Conservation (phyloP, 2,888 invertebrate genomes). For the Merodon equestris region DNA sequence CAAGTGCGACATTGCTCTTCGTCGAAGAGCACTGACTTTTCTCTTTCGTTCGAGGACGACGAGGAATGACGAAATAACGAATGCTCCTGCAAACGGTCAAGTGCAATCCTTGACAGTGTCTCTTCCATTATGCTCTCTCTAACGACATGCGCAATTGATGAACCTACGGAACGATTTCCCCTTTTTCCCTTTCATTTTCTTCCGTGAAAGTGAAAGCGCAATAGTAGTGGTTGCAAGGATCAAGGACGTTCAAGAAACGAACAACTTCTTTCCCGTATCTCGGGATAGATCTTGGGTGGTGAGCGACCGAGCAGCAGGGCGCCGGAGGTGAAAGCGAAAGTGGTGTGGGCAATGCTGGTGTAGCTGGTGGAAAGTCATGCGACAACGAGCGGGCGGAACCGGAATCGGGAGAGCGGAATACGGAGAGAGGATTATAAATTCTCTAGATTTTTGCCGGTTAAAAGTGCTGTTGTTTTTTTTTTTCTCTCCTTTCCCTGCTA, state of each 20-base stretch:
- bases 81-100: conserved; percentile 36
- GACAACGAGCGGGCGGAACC: background rate
- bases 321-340: too few species aligned
- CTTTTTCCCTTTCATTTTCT: conserved; percentile 57
- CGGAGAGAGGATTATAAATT: conserved; percentile 39
- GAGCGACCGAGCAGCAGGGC: too few species aligned
- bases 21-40: conserved; percentile 30
- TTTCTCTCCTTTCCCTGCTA: conserved; percentile 4
- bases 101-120: conserved; percentile 62
- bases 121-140: conserved; percentile 28
- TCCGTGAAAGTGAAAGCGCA: conserved; percentile 59
- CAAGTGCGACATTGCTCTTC: conserved; percentile 40
- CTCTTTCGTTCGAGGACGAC: conserved; percentile 25
- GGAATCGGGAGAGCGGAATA: background rate
- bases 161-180: conserved; percentile 62
- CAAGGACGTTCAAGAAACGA: conserved; percentile 78
- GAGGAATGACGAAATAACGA: too few species aligned
- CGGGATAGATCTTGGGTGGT: conserved; percentile 27
- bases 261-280: conserved; percentile 43
- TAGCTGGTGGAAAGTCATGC: too few species aligned
- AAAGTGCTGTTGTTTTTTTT: conserved; percentile 48
- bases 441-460: conserved; percentile 62
- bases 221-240: conserved; percentile 76
- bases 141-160: conserved; percentile 15
- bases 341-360: too few species aligned